phyloP scores from a whole-genome alignment of 2,797 vertebrate genomes.

The Salmo trutta region DNA sequence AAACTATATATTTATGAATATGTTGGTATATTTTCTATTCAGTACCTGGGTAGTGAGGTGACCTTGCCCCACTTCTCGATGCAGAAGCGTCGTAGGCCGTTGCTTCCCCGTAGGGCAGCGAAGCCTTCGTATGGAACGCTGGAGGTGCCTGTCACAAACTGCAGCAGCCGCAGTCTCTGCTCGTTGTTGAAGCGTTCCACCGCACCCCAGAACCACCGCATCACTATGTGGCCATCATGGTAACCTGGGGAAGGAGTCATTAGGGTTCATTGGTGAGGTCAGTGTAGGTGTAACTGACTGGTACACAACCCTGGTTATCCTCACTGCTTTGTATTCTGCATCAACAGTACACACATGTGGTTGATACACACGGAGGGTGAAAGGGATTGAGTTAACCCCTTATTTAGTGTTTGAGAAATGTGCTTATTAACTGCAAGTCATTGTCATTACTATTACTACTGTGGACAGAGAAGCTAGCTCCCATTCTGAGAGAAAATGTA shows the following conservation, averaged over 20 bases:
- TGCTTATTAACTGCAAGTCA: background rate
- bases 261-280: background rate
- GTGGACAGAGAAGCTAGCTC: background rate
- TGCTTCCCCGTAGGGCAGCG: constrained; percentile 90
- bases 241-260: constrained; percentile 77
- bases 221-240: constrained; percentile 95
- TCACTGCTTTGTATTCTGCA: too few relatives aligned
- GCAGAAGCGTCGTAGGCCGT: constrained; percentile 93
- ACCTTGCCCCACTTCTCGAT: constrained; percentile 99
- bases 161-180: constrained; percentile 89
- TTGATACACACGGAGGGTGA: too few relatives aligned
- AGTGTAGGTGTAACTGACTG: background rate
- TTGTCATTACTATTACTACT: background rate
- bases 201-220: constrained; percentile 95
- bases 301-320: background rate
- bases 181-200: constrained; percentile 98
- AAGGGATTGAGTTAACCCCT: too few relatives aligned
- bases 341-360: too few relatives aligned
- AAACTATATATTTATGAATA: background rate
- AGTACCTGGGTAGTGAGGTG: constrained; percentile 91
- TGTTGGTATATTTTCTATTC: background rate
- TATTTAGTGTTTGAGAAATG: background rate
- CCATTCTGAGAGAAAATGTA: background rate
- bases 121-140: constrained; percentile 97
- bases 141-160: constrained; percentile 96